phyloP scores from a whole-genome alignment of 1,140 invertebrate genomes.

The Trichogramma pretiosum region DNA sequence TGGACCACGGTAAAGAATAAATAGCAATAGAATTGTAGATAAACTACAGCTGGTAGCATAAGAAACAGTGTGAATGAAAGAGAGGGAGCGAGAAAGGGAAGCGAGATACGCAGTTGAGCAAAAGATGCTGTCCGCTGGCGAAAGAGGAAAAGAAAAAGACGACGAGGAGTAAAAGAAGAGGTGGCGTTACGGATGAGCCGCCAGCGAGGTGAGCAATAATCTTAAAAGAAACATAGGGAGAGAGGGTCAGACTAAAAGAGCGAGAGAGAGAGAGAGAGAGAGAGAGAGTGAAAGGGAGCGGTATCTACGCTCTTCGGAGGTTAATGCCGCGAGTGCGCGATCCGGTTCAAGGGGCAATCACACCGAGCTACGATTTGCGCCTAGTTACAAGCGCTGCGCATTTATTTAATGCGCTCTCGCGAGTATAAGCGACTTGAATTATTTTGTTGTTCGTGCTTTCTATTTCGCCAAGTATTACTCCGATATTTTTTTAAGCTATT shows the following conservation, averaged over 20 bases:
- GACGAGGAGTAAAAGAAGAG: background rate
- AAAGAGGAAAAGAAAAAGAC: background rate
- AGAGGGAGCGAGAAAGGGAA: background rate
- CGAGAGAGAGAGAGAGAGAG: conserved; percentile 18
- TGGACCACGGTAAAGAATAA: conserved; percentile 3
- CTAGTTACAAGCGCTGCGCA: no score
- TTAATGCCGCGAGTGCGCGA: conserved; percentile 33
- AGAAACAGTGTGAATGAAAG: background rate
- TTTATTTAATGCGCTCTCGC: no score
- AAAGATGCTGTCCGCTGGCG: no score
- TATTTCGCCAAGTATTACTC: no score
- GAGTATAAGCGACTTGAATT: no score
- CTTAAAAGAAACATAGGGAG: conserved; percentile 5
- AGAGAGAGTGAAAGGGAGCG: conserved; percentile 21
- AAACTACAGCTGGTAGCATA: conserved; percentile 5
- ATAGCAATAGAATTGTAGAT: conserved; percentile 12
- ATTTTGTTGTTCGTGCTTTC: no score
- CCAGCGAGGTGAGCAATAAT: background rate
- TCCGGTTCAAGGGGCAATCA: conserved; percentile 37
- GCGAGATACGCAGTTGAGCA: conserved; percentile 6
- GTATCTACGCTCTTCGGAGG: conserved; percentile 27
- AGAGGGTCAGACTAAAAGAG: conserved; percentile 10
- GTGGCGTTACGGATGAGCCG: background rate
- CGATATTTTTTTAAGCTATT: no score
- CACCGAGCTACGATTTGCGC: conserved; percentile 19